Percentiles rank a stretch among this genome's conserved stretches.
These are phyloP conservation scores for Dermochelys coriacea DNA, from an alignment of 2,797 vertebrate genomes.

Conservation along the genomic window DNA sequence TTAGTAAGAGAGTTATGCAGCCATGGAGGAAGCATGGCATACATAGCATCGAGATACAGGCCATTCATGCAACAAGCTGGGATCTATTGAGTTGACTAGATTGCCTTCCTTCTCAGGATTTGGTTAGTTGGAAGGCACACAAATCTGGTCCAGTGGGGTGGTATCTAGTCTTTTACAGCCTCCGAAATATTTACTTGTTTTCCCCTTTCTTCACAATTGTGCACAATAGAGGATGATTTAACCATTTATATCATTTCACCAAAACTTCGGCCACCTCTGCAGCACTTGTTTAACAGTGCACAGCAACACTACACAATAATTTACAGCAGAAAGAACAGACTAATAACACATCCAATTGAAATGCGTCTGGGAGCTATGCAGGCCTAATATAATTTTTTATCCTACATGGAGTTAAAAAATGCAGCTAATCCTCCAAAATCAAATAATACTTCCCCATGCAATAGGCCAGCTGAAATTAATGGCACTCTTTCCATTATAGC, in stretches of 20 bases:
- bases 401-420: constrained; percentile 19
- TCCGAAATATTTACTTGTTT: neutral
- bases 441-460: constrained; percentile 28
- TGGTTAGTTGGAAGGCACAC: neutral
- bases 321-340: neutral
- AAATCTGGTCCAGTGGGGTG: neutral
- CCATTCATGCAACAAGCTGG: neutral
- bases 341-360: neutral
- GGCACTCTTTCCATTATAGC: constrained; percentile 46
- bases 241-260: neutral
- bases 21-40: neutral
- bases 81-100: neutral
- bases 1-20: rapidly evolving
- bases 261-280: neutral
- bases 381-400: neutral
- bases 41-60: rapidly evolving
- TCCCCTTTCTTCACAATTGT: neutral
- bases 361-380: constrained; percentile 19
- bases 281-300: neutral
- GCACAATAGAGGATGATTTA: neutral
- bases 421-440: neutral
- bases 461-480: constrained; percentile 55
- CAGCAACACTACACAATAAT: neutral
- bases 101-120: neutral
- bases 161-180: neutral